A percentile compares a stretch with the other conserved stretches of the same genome.
These are phyloP conservation scores for Lithophane semibrunnea DNA, from an alignment of 2,888 invertebrate genomes.

Conservation along the genomic window DNA sequence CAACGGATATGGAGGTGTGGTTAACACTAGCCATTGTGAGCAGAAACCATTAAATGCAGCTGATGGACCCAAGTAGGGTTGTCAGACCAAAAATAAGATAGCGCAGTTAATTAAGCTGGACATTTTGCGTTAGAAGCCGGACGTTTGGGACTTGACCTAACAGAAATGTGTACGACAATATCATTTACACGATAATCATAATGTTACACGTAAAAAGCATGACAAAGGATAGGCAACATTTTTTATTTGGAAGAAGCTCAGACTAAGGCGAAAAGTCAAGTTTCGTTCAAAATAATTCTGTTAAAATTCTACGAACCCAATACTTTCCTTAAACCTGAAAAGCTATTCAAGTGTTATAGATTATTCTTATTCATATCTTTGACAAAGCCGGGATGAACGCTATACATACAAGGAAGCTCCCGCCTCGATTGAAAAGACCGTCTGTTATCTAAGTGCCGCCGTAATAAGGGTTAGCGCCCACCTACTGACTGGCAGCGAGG, in stretches of 20 bases:
- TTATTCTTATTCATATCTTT: constrained; percentile 61
- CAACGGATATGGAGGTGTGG: constrained; percentile 46
- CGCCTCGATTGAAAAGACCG: constrained; percentile 55
- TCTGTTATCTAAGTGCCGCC: constrained; percentile 58
- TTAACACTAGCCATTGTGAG: constrained; percentile 53
- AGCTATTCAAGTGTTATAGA: constrained; percentile 61
- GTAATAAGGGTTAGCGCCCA: constrained; percentile 30
- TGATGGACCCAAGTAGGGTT: constrained; percentile 46
- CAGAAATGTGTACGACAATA: constrained; percentile 1
- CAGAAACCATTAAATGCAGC: constrained; percentile 60
- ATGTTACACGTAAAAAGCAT: background rate
- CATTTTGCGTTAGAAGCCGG: constrained; percentile 23
- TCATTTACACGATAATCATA: constrained; percentile 1
- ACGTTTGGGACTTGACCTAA: constrained; percentile 26
- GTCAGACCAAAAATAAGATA: constrained; percentile 55
- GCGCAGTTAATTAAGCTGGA: constrained; percentile 46
- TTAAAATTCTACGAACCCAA: constrained; percentile 32
- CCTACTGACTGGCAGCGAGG: constrained; percentile 5
- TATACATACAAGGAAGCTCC: constrained; percentile 51
- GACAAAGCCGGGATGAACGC: constrained; percentile 51
- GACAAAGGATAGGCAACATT: background rate
- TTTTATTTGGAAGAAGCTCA: background rate
- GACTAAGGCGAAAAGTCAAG: constrained; percentile 10
- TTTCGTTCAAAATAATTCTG: constrained; percentile 15
- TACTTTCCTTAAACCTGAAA: constrained; percentile 48